A percentile compares a stretch with the other conserved stretches of the same genome.
phyloP scores from a whole-genome alignment of 37 sponge, comb jelly and placozoan species.

The Dysidea cf. avara region DNA sequence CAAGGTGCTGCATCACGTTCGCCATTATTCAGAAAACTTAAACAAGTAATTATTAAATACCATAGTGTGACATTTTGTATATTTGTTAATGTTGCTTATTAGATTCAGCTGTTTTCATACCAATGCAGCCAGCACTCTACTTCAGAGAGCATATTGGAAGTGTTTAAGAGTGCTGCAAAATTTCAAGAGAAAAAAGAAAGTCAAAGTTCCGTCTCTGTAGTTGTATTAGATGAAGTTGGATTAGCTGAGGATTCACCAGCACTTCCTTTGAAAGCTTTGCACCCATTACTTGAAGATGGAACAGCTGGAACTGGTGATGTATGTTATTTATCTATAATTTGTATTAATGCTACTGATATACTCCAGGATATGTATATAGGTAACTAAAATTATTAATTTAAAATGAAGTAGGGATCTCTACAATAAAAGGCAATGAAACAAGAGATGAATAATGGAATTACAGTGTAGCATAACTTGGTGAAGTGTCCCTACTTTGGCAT shows the following conservation, averaged over 20 bases:
- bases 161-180: conserved; percentile 61
- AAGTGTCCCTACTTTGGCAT: no score
- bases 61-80: no score
- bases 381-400: no score
- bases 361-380: no score
- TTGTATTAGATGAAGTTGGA: conserved; percentile 96
- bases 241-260: conserved; percentile 93
- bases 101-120: conserved; percentile 82
- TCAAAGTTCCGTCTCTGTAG: conserved; percentile 63
- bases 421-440: no score
- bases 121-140: conserved; percentile 91
- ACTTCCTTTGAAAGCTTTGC: conserved; percentile 89
- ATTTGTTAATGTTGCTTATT: neutral
- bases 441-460: no score
- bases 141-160: conserved; percentile 77
- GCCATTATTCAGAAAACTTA: neutral
- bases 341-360: no score
- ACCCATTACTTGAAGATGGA: conserved; percentile 94
- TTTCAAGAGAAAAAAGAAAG: conserved; percentile 64
- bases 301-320: conserved; percentile 70
- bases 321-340: no score
- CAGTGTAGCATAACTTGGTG: no score
- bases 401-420: no score
- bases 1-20: conserved; percentile 14
- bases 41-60: no score